Evolutionary conservation across 2,888 invertebrate genomes (phyloP).

Genomic region (Pachycephus smyrnensis): DNA sequence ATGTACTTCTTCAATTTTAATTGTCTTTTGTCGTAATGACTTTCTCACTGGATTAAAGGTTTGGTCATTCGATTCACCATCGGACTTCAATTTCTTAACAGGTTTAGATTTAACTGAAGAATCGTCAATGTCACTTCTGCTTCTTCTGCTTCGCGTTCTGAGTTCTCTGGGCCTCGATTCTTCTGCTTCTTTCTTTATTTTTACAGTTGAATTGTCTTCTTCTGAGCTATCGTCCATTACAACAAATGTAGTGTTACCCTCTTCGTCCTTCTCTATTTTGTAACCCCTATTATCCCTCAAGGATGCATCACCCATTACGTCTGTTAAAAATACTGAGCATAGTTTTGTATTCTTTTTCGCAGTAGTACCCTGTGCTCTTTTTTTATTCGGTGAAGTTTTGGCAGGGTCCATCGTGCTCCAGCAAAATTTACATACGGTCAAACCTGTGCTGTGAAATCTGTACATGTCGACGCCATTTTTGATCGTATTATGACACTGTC

Average conservation of each 20-base stretch:
- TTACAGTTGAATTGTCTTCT: conserved; percentile 16
- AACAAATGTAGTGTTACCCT: conserved; percentile 40
- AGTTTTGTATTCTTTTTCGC: conserved; percentile 38
- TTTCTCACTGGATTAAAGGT: background rate
- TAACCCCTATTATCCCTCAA: conserved; percentile 27
- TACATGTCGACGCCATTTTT: conserved; percentile 45
- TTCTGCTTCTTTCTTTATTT: conserved; percentile 17
- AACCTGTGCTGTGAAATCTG: conserved; percentile 48
- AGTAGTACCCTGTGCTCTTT: conserved; percentile 19
- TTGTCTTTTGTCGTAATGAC: background rate
- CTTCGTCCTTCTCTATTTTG: conserved; percentile 39
- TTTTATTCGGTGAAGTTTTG: conserved; percentile 20
- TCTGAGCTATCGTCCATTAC: conserved; percentile 42
- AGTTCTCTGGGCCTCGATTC: conserved; percentile 5
- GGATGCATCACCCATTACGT: conserved; percentile 41
- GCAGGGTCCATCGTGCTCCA: conserved; percentile 48
- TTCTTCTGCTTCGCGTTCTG: conserved; percentile 16
- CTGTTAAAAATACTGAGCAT: conserved; percentile 57
- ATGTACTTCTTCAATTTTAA: background rate
- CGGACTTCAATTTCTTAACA: background rate
- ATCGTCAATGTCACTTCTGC: conserved; percentile 12
- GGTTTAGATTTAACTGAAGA: background rate
- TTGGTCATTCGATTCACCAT: background rate
- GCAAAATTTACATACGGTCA: conserved; percentile 55
- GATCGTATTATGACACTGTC: conserved; percentile 43